These are phyloP conservation scores for Eupithecia insigniata DNA, from an alignment of 2,888 invertebrate genomes.

Conservation along the genomic window DNA sequence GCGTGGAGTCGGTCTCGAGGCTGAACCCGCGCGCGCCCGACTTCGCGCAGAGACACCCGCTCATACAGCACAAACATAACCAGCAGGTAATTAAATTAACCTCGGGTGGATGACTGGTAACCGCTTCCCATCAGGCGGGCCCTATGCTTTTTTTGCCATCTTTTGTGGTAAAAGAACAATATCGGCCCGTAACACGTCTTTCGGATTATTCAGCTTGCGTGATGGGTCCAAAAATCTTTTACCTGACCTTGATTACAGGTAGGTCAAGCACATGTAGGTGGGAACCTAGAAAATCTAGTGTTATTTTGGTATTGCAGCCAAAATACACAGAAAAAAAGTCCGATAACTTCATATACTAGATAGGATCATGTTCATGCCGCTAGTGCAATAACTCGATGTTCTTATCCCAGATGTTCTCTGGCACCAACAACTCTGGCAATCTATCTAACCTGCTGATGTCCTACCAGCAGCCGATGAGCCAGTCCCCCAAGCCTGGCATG, in stretches of 20 bases:
- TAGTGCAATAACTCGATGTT: not conserved
- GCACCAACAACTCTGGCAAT: conserved; percentile 64
- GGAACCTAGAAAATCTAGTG: no score
- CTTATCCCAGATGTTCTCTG: conserved; percentile 63
- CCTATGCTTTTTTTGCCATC: no score
- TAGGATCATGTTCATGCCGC: not conserved
- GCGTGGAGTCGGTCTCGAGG: conserved; percentile 74
- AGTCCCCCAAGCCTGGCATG: conserved; percentile 76
- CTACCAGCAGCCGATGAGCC: conserved; percentile 77
- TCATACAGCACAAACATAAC: conserved; percentile 68
- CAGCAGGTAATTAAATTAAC: conserved; percentile 58
- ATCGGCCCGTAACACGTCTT: no score
- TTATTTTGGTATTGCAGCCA: no score
- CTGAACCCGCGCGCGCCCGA: conserved; percentile 82
- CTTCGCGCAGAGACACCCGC: conserved; percentile 76
- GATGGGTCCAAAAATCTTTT: no score
- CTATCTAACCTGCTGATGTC: conserved; percentile 76
- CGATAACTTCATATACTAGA: not conserved
- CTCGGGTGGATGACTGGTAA: not conserved
- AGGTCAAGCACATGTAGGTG: no score
- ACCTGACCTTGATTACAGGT: no score
- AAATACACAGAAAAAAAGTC: not conserved
- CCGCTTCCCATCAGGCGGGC: no score
- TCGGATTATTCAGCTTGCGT: no score
- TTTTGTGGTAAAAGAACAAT: not conserved